Evolutionary conservation across 2,797 vertebrate species (phyloP), one percentile per base, ranked within the genome.

Genomic region (Anas georgica): DNA sequence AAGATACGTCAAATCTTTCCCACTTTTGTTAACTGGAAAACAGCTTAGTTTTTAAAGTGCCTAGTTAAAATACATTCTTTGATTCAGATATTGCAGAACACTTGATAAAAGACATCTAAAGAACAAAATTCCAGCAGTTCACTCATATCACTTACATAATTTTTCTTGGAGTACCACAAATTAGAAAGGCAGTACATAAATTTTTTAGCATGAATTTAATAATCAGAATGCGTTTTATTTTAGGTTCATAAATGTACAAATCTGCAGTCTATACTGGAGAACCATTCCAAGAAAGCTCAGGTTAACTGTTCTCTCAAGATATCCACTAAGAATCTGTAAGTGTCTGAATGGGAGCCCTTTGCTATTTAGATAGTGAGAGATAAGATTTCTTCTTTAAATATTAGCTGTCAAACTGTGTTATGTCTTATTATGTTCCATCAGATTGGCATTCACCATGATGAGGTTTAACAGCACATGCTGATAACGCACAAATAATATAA

Each of bases 351-450:
- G 89, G 39, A 76, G 41, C 50, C 73, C 80, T 87, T 91, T 92
- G 81, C 79, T 93, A 96, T 97, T 95, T 95, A 93, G 54, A 88
- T 90, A 90, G 70, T 0, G 5, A 93, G 59, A 88, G 83, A 96
- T 94, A 85, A 95, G 93, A 62, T 89, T 94, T 84, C 86, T 90
- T 96, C 88, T 96, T 74, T 84, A 96, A 95, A 95, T 94, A 96
- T 93, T 93, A 69, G 83, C 70, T 94, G 91, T 91, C 89, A 83
- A 90, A 85, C 91, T 96, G 64, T 90, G 77, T 94, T 94, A 94
- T 84, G 82, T 94, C 85, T 88, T 79, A 95, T 94, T 88, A 95
- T 31, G 83, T 86, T 91, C 50, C 77, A 93, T 90, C 86, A 94
- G 70, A 88, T 90, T 95, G 72, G 88, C 95, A 95, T 95, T 95